These are phyloP conservation scores for Dipodomys ordii DNA, from an alignment of 2,113 vertebrate species.

Conservation along the genomic window DNA sequence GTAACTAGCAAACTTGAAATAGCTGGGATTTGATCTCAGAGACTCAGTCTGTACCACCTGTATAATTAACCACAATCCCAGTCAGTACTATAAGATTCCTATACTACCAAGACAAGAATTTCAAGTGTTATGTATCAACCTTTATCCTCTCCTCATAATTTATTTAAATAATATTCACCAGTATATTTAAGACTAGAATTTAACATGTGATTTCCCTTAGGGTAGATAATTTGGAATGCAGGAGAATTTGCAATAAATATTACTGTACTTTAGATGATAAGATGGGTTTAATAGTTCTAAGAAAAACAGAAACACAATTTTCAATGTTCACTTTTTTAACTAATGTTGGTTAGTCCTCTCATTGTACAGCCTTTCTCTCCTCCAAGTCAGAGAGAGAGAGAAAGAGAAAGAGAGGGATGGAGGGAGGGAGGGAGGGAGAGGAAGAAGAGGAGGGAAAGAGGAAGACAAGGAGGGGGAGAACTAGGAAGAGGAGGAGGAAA, in stretches of 20 bases:
- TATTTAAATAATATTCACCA: neutral
- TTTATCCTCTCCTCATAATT: neutral
- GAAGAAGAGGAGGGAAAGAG: too few species aligned
- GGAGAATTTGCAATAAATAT: slow-evolving; percentile 1
- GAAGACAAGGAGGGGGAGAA: too few species aligned
- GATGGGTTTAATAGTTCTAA: neutral
- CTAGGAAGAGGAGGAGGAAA: too few species aligned
- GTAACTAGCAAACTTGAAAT: neutral
- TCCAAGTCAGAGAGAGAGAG: neutral
- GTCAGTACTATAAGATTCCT: neutral
- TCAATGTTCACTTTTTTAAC: slow-evolving; percentile 25
- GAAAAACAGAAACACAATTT: neutral
- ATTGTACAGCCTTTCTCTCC: slow-evolving; percentile 27
- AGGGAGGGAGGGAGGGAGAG: too few species aligned
- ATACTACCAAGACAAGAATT: neutral
- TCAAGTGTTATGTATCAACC: neutral
- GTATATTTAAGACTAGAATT: neutral
- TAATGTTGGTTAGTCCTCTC: slow-evolving; percentile 28
- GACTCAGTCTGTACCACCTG: neutral
- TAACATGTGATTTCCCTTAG: slow-evolving; percentile 12
- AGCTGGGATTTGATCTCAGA: neutral
- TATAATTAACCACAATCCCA: neutral
- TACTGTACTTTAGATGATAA: neutral
- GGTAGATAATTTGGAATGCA: neutral
- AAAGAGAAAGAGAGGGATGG: too few species aligned